These are phyloP conservation scores for Pangasius sanitwongsei DNA, from an alignment of 2,797 vertebrate genomes.

Conservation along the genomic window DNA sequence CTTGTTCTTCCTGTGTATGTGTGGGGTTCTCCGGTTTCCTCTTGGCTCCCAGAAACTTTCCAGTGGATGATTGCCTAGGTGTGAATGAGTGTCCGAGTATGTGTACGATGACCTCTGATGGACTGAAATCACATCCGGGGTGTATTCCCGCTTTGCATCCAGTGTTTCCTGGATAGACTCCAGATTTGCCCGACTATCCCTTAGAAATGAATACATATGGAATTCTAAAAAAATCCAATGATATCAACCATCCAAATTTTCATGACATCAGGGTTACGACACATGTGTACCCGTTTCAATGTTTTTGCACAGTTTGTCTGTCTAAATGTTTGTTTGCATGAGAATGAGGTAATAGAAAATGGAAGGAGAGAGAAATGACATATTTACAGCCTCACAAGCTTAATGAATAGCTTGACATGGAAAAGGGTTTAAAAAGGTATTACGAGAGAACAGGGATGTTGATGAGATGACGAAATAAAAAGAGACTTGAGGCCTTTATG, in stretches of 20 bases:
- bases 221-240: not conserved
- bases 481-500: conserved; percentile 19
- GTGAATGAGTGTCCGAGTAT: not conserved
- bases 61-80: not conserved
- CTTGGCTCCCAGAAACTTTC: conserved; percentile 6
- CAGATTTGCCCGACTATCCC: not conserved
- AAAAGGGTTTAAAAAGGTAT: not conserved
- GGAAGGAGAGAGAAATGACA: not conserved
- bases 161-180: not conserved
- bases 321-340: not conserved
- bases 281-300: not conserved
- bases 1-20: not conserved
- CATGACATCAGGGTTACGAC: not conserved
- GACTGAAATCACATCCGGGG: not conserved
- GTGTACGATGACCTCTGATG: not conserved
- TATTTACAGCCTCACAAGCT: not conserved
- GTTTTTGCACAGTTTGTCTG: not conserved
- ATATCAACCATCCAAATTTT: not conserved
- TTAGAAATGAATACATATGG: not conserved
- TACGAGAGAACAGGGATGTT: conserved; percentile 40
- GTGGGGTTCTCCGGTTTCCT: not conserved
- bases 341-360: not conserved
- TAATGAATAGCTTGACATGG: not conserved
- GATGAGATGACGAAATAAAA: conserved; percentile 59
- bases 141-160: not conserved